Base-by-base conservation (phyloP, 2,113 vertebrate species). In the Perccottus glenii region DNA sequence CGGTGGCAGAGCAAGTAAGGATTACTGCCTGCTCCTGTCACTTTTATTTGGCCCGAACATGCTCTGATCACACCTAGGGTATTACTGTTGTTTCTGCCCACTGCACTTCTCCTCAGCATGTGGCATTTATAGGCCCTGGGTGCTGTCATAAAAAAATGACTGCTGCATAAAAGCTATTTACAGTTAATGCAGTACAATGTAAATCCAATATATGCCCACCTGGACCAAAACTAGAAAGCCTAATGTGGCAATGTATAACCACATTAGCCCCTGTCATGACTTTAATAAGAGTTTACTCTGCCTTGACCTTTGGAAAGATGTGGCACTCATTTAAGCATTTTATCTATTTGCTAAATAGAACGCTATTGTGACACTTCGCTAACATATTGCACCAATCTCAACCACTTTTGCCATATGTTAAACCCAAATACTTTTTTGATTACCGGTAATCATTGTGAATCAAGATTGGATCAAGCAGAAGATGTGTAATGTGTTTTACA, bases 1-100 rank as follows among this genome's bases (percentile, higher is more conserved):
- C 48, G 64, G 78, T 60, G 43, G 70, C 56, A 32, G 66, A 50
- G 75, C 36, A n/a, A 56, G 19, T 60, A 35, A 64, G 82, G 86
- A 90, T 90, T 87, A 90, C 57, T 19, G 62, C 67, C 67, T 67
- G 64, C 47, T 78, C 67, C 70, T 76, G 81, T 89, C 84, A 80
- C 55, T 73, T 75, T 43, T 47, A 64, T 67, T 82, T 83, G 67
- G 46, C 73, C 69, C 12, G 15, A 70, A 78, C 72, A 71, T 19
- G 60, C 73, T 50, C 65, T 70, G 71, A 76, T 89, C 78, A 74
- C 83, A 84, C 77, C 75, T 78, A 33, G 0, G 70, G 83, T 85
- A 77, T 85, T 79, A 80, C 69, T 60, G 53, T 43, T 50, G 5
- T 5, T 61, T 53, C 53, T 50, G 19, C 47, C 50, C 64, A 60